Base-by-base conservation (phyloP, 1,140 invertebrate species). In the Zaprionus ornatus region DNA sequence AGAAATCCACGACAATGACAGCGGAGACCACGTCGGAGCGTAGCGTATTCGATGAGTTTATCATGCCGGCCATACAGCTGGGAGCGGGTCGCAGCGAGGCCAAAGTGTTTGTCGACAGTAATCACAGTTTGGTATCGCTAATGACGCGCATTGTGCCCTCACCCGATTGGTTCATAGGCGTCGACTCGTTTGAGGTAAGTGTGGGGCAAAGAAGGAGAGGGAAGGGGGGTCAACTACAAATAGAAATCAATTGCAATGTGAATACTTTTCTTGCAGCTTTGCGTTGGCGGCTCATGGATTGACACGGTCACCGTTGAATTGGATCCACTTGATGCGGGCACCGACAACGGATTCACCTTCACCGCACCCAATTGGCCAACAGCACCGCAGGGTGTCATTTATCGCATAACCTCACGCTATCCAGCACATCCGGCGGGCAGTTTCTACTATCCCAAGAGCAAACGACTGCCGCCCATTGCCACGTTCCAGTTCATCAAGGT, bases 91-190 rank as follows among this genome's bases (percentile, higher is more conserved):
- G 95, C 50, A 96, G 97, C 23, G 95, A 97, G 84, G 95, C 96
- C 0, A 95, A 96, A 82, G 97, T 98, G 90, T 97, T 98, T 90
- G 95, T 97, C n/a, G 97, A 98, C 92, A 97, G 97, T 65, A 97
- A 97, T 93, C 97, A 98, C 93, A 97, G 97, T 56, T 93, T 98
- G 95, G 96, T 98, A 59, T 98, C 97, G 32, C 94, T 98, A 83
- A 97, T 98, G 94, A 95, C 96, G 6, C 94, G 96, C 76, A 97
- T 98, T 93, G 95, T 98, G 72, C 99, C 99, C 15, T 99, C 98
- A 35, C 99, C 99, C 0, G 98, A 99, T 94, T 99, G 99, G 99
- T 99, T 99, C 93, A 95, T 99, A 48, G 99, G 99, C 52, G 95
- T 99, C n/a, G 97, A 98, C 92, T 97, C 96, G 67, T 96, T 99